A percentile compares a stretch with the other conserved stretches of the same genome.
These are phyloP conservation scores for Umimayanthus kanabou DNA, from an alignment of 92 coral and sea anemone genomes.

Conservation along the genomic window DNA sequence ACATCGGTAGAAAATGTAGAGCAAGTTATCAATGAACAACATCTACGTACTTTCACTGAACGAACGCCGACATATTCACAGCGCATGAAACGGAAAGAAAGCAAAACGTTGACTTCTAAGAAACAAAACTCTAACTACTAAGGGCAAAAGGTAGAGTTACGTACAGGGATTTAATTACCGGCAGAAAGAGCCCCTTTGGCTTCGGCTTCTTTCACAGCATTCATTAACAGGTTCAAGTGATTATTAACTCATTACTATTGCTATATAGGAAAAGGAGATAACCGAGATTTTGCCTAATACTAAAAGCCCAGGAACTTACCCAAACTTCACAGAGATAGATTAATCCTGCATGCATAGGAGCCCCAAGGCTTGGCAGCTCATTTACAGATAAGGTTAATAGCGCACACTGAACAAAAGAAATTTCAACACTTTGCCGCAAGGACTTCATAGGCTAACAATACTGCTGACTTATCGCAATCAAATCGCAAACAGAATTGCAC, in stretches of 20 bases:
- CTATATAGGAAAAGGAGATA: neutral
- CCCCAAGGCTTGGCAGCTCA: neutral
- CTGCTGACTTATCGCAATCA: neutral
- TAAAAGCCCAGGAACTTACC: neutral
- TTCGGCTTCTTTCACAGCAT: neutral
- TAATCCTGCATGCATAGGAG: neutral
- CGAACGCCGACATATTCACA: neutral
- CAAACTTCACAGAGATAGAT: too few species aligned
- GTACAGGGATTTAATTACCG: neutral
- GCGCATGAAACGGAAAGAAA: neutral
- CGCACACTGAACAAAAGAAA: neutral
- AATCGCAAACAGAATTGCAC: neutral
- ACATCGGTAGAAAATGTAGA: neutral
- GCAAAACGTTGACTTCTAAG: neutral
- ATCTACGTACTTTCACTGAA: neutral
- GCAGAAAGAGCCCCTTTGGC: neutral
- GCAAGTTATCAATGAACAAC: neutral
- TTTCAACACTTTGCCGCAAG: neutral
- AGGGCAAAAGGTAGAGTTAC: neutral
- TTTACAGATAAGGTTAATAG: neutral
- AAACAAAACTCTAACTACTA: too few species aligned
- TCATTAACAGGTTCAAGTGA: neutral
- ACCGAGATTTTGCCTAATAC: neutral
- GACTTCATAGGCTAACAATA: neutral
- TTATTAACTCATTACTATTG: neutral